Percentiles rank a stretch among this genome's conserved stretches.
These are phyloP conservation scores for Ochotona princeps DNA, from an alignment of 2,113 vertebrate species.

Conservation along the genomic window DNA sequence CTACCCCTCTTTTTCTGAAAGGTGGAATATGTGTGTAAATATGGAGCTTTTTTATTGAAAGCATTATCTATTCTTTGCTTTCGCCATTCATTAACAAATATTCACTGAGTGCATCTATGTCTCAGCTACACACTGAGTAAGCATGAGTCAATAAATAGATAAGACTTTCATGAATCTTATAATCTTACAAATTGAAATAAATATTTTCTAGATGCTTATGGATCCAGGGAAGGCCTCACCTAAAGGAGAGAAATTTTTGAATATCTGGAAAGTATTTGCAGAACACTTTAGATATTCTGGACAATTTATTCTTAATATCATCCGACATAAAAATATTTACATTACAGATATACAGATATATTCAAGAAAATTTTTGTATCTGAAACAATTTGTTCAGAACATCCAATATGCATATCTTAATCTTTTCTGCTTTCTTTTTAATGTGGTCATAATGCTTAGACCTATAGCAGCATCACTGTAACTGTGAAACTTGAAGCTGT, in stretches of 20 bases:
- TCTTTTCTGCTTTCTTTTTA: too few species aligned
- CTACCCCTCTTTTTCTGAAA: not conserved
- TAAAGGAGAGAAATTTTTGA: not conserved
- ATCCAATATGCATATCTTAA: too few species aligned
- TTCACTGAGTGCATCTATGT: not conserved
- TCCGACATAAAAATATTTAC: not conserved
- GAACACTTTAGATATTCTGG: not conserved
- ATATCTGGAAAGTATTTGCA: constrained; percentile 28
- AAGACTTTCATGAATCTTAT: not conserved
- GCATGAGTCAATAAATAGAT: not conserved
- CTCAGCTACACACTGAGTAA: not conserved
- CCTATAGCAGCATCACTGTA: too few species aligned
- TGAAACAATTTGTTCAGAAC: too few species aligned
- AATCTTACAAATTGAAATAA: constrained; percentile 21
- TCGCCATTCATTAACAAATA: constrained; percentile 39
- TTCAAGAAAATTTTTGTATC: too few species aligned
- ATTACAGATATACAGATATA: too few species aligned
- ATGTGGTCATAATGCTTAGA: too few species aligned
- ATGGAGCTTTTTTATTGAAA: not conserved
- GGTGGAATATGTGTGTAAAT: not conserved
- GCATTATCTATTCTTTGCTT: constrained; percentile 4
- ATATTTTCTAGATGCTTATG: not conserved
- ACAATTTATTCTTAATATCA: not conserved
- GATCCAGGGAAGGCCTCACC: not conserved
- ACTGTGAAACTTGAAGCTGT: too few species aligned